Evolutionary conservation across 2,797 vertebrate species (phyloP).

Genomic region (Myotis daubentonii): DNA sequence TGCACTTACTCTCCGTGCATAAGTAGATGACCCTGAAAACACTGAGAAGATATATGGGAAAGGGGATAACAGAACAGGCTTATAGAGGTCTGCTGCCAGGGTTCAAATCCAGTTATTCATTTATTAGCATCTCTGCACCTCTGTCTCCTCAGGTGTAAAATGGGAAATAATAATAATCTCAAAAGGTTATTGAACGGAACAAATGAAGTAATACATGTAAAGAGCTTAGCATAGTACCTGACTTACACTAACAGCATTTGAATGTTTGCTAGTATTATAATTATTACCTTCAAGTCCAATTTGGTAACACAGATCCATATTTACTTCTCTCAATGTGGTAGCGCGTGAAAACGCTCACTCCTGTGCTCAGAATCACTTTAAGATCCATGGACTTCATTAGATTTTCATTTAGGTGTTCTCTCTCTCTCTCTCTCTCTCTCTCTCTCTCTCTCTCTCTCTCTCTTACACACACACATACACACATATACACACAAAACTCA

Average conservation of each 20-base stretch:
- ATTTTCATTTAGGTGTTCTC: not conserved
- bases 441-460: not conserved
- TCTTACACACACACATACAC: not conserved
- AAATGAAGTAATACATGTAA: not conserved
- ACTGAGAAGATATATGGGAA: not conserved
- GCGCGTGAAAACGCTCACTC: not conserved
- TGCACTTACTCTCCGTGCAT: not conserved
- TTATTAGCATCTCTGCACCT: not conserved
- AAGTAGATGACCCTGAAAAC: not conserved
- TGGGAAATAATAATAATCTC: not conserved
- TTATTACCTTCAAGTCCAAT: not conserved
- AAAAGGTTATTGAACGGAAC: not conserved
- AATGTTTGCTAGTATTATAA: not conserved
- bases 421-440: not conserved
- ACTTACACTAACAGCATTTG: not conserved
- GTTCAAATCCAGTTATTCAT: not conserved
- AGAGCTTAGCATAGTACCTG: not conserved
- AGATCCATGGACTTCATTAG: constrained; percentile 6
- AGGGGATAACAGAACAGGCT: not conserved
- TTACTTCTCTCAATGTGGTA: not conserved
- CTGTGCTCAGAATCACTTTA: not conserved
- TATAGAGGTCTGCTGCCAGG: not conserved
- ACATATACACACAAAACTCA: not conserved
- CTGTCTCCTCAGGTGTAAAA: not conserved
- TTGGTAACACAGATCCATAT: not conserved